phyloP scores from a whole-genome alignment of 2,888 invertebrate genomes.

The Phytoseiulus persimilis region DNA sequence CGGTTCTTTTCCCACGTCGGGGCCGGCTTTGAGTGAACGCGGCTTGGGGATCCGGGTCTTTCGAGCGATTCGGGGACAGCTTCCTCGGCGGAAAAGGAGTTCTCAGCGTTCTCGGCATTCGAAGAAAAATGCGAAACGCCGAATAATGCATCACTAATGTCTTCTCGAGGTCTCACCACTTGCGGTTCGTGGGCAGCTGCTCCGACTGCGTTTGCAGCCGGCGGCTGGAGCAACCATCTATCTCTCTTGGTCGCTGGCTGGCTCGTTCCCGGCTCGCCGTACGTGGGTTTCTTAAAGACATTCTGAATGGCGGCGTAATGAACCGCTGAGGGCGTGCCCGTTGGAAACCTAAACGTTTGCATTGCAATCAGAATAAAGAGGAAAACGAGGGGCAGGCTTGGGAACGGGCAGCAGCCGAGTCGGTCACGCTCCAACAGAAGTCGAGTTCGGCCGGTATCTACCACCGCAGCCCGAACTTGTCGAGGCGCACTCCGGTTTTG shows the following conservation, averaged over 20 bases:
- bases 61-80: not conserved
- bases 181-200: not conserved
- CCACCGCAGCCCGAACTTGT: not conserved
- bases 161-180: not conserved
- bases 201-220: not conserved
- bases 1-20: too few relatives aligned
- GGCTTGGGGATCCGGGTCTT: not conserved
- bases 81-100: not conserved
- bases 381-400: not conserved
- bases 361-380: not conserved
- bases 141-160: not conserved
- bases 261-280: not conserved
- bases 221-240: not conserved
- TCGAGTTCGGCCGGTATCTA: not conserved
- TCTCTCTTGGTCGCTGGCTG: not conserved
- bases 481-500: not conserved
- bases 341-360: not conserved
- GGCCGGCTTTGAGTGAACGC: not conserved
- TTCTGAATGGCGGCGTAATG: not conserved
- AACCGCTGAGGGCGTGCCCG: not conserved
- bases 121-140: not conserved
- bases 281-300: not conserved
- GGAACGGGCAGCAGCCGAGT: not conserved
- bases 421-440: not conserved
- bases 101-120: not conserved